phyloP scores from a whole-genome alignment of 2,888 invertebrate species.

The Polydrusus pterygomalis region DNA sequence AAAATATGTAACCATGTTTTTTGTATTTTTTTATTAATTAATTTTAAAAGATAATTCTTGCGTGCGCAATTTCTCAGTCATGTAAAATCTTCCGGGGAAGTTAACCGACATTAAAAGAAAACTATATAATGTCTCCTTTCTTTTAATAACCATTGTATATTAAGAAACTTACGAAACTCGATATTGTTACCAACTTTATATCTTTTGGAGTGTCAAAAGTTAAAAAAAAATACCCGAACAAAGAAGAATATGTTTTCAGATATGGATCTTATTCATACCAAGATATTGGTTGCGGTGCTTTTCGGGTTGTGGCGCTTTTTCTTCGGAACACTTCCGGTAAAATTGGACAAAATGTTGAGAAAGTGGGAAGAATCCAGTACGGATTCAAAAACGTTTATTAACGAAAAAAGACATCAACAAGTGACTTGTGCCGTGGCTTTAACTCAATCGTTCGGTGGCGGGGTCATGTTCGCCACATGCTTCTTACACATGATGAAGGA shows the following conservation, averaged over 20 bases:
- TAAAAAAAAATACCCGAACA: neutral
- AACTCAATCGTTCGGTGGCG: constrained; percentile 74
- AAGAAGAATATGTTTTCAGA: neutral
- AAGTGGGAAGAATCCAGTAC: constrained; percentile 65
- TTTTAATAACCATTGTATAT: too few relatives aligned
- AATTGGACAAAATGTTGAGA: constrained; percentile 70
- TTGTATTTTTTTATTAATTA: too few relatives aligned
- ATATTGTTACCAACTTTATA: too few relatives aligned
- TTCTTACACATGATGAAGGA: constrained; percentile 77
- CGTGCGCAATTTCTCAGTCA: too few relatives aligned
- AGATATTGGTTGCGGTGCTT: constrained; percentile 72
- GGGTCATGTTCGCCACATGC: constrained; percentile 76
- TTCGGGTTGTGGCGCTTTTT: constrained; percentile 72
- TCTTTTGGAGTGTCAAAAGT: neutral
- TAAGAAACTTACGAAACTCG: too few relatives aligned
- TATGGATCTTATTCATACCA: constrained; percentile 64
- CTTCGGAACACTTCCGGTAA: constrained; percentile 74
- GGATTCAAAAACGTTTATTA: constrained; percentile 58
- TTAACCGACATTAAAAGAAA: too few relatives aligned
- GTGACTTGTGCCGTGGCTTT: constrained; percentile 68
- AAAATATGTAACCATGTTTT: too few relatives aligned
- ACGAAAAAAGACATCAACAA: constrained; percentile 65
- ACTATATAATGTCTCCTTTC: too few relatives aligned
- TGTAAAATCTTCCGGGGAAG: too few relatives aligned
- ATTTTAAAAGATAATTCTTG: too few relatives aligned